phyloP scores from a whole-genome alignment of 2,888 invertebrate genomes.

The Orthonychiurus folsomi region DNA sequence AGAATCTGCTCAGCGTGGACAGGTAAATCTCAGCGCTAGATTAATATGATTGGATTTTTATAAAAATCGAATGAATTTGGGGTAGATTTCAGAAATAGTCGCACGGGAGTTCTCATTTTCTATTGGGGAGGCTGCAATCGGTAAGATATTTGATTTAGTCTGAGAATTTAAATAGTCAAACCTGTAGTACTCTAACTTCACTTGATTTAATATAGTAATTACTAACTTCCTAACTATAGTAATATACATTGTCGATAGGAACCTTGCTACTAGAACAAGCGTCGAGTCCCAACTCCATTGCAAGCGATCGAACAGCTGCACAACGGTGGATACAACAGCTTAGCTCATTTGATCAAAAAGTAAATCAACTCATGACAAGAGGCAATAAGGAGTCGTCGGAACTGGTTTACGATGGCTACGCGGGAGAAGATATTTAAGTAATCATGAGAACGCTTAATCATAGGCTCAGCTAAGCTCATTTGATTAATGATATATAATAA shows the following conservation, averaged over 20 bases:
- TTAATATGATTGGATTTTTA: constrained; percentile 13
- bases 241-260: constrained; percentile 24
- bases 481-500: no score
- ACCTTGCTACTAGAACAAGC: constrained; percentile 40
- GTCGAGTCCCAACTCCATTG: constrained; percentile 15
- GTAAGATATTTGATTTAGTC: no score
- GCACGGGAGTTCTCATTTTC: constrained; percentile 49
- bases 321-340: constrained; percentile 20
- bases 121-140: constrained; percentile 43
- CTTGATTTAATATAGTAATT: no score
- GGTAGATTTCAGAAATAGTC: constrained; percentile 44
- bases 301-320: constrained; percentile 25
- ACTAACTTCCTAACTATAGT: no score
- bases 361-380: constrained; percentile 2
- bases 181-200: no score
- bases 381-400: constrained; percentile 22
- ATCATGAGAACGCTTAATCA: no score
- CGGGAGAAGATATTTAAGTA: constrained; percentile 5
- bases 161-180: no score
- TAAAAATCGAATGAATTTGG: no score
- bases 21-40: constrained; percentile 3
- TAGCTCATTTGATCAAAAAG: constrained; percentile 4
- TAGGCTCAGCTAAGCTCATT: no score
- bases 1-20: constrained; percentile 5
- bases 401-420: constrained; percentile 30